phyloP scores from a whole-genome alignment of 2,797 vertebrate genomes.

The Myiotriccus ornatus region DNA sequence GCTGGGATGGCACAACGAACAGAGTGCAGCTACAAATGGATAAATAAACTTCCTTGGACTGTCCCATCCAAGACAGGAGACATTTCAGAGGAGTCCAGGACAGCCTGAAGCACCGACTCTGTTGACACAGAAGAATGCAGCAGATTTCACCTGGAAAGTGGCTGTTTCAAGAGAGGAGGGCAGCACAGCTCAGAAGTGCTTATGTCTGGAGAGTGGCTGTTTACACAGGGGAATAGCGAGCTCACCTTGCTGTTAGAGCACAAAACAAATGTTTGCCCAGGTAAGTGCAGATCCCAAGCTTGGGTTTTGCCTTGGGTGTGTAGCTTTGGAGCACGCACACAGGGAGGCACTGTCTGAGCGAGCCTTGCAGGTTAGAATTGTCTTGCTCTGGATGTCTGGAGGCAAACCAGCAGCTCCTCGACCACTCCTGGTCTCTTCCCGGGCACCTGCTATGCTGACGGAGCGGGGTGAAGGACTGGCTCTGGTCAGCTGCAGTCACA shows the following conservation, averaged over 20 bases:
- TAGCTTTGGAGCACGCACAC: background rate
- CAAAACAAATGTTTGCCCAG: constrained; percentile 54
- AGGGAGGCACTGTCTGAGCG: background rate
- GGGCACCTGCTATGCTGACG: rapidly evolving
- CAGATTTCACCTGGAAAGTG: background rate
- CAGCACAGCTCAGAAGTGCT: background rate
- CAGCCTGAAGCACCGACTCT: background rate
- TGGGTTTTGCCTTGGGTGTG: background rate
- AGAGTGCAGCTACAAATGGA: background rate
- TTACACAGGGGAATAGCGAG: background rate
- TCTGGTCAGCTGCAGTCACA: background rate
- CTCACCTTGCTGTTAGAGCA: background rate
- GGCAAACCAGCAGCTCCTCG: background rate
- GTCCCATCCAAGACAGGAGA: background rate
- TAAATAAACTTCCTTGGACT: background rate
- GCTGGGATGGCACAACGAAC: background rate
- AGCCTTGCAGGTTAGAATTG: background rate
- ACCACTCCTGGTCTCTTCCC: background rate
- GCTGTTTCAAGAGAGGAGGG: background rate
- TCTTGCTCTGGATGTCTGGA: background rate
- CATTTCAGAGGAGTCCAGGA: background rate
- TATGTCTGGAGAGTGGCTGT: background rate
- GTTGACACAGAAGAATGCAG: background rate
- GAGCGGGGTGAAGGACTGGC: background rate
- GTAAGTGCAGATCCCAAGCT: background rate